Evolutionary conservation across 2,888 invertebrate species (phyloP), one percentile per base, ranked within the genome.

Genomic region (Tanytarsus gracilentus): DNA sequence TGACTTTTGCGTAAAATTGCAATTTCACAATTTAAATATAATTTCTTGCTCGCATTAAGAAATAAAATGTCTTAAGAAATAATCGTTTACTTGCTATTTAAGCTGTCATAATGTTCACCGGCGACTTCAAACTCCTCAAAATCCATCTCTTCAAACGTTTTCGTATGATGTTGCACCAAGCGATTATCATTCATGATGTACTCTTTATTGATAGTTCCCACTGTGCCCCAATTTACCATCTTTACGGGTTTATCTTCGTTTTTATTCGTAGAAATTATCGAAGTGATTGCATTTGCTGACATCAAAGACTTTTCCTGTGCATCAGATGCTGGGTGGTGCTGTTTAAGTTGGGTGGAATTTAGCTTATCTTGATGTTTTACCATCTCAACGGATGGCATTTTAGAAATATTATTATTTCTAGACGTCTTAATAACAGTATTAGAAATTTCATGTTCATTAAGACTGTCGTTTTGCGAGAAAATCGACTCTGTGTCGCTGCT

Each of bases 111-210:
- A 70, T 67, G 66, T n/a, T 73, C 74, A 67, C 72, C 84, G 69
- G 84, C 77, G 58, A 86, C 81, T 75, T 86, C 84, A 65, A 85
- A 86, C 67, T 85, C 85, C 73, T 90, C 89, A 66, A 90, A 90
- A 66, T 89, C 88, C 82, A 90, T 90, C 66, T 89, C 88, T 44
- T 86, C 85, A 66, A 84, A 84, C 69, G 85, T 84, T 64, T 79
- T 81, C 9, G 78, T 76, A 63, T 74, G 75, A 65, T n/a, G n/a
- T n/a, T n/a, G n/a, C n/a, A 81, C 82, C 67, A 79, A 77, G 68
- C 81, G 79, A 62, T 76, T 78, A 61, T 81, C 79, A 67, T 82
- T 81, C 49, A 82, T 78, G 63, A 81, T 79, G 64, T 81, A 79
- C 66, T 78, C 79, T 65, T 81, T 81, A 65, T 80, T 80, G 61